phyloP scores from a whole-genome alignment of 2,888 invertebrate species.

The Hyles lineata region DNA sequence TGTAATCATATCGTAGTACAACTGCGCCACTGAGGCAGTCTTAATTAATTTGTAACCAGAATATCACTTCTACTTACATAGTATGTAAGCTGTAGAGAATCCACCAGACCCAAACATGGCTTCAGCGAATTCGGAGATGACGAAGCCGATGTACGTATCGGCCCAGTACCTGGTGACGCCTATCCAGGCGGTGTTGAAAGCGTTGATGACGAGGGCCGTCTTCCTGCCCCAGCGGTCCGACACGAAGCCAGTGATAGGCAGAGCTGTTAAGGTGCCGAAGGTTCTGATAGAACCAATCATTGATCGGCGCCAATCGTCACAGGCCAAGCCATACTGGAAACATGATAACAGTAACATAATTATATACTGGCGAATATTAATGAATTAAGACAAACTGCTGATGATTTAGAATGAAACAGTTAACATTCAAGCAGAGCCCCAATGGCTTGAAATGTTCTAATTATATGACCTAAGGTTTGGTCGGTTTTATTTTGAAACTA shows the following conservation, averaged over 20 bases:
- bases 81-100: constrained; percentile 88
- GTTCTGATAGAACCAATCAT: constrained; percentile 89
- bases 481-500: no score
- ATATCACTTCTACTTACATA: constrained; percentile 74
- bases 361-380: constrained; percentile 31
- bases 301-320: constrained; percentile 88
- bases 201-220: constrained; percentile 82
- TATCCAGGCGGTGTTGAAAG: constrained; percentile 85
- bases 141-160: constrained; percentile 87
- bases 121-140: constrained; percentile 88
- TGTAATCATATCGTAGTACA: no score
- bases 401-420: background rate
- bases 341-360: constrained; percentile 85
- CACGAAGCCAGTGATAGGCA: constrained; percentile 88
- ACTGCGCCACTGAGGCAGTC: no score
- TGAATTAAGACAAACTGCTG: background rate
- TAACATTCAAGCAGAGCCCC: background rate
- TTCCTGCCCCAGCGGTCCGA: constrained; percentile 90
- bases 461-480: no score
- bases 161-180: constrained; percentile 87
- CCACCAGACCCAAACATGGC: constrained; percentile 87
- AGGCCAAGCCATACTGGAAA: constrained; percentile 85
- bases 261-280: constrained; percentile 87
- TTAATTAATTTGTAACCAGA: no score
- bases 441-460: background rate